Percentiles rank a stretch among this genome's conserved stretches.
Evolutionary conservation across 2,888 invertebrate genomes (phyloP).

Genomic region (Dryobota labecula): DNA sequence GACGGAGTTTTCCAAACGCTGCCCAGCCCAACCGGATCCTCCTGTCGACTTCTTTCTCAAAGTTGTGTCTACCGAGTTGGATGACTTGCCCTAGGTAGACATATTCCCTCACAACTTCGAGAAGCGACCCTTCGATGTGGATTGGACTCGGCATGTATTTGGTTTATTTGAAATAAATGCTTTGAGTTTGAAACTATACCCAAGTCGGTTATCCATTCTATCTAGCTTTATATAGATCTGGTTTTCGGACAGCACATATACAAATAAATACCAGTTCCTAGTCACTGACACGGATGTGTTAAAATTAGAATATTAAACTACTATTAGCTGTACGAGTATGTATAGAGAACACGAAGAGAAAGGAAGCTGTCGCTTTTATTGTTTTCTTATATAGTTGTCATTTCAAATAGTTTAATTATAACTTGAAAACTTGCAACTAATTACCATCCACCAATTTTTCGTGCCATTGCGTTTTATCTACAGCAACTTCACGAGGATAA

Average conservation of each 20-base stretch:
- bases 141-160: too few relatives aligned
- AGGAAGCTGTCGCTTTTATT: conserved; percentile 36
- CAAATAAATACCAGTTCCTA: conserved; percentile 1
- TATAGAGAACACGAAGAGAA: conserved; percentile 34
- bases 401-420: conserved; percentile 45
- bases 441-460: background rate
- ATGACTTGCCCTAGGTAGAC: too few relatives aligned
- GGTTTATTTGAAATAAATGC: too few relatives aligned
- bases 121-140: too few relatives aligned
- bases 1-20: too few relatives aligned
- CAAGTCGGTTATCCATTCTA: too few relatives aligned
- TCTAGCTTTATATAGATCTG: too few relatives aligned
- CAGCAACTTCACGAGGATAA: fast-evolving
- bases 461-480: conserved; percentile 11
- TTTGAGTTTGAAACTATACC: too few relatives aligned
- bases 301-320: conserved; percentile 14
- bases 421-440: conserved; percentile 4
- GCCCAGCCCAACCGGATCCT: too few relatives aligned
- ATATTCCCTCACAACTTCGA: too few relatives aligned
- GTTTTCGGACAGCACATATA: conserved; percentile 1
- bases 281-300: conserved; percentile 47
- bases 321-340: background rate
- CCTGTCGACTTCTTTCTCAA: too few relatives aligned
- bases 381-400: conserved; percentile 39
- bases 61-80: too few relatives aligned